phyloP scores from a whole-genome alignment of 2,113 vertebrate genomes.

The Nesoenas mayeri region DNA sequence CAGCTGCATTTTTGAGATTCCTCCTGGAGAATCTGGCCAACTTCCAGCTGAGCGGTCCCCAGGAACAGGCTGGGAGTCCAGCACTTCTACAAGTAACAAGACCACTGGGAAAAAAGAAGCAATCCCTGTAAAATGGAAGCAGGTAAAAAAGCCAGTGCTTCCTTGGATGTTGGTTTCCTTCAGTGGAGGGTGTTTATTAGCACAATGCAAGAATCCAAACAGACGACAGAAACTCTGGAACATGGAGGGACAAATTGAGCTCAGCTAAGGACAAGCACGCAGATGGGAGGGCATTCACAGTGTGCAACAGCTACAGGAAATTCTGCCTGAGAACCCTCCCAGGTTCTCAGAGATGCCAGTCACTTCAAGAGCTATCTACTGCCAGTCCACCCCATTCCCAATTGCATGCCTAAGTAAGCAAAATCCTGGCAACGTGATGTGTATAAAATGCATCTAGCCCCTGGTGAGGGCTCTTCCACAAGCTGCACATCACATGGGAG shows the following conservation, averaged over 20 bases:
- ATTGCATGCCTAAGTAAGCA: background rate
- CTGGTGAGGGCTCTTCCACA: background rate
- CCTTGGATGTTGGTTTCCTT: background rate
- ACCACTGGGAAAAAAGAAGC: background rate
- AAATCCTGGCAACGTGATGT: background rate
- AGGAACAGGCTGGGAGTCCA: conserved; percentile 66
- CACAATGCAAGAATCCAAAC: background rate
- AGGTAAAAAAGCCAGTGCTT: background rate
- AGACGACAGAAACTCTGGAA: background rate
- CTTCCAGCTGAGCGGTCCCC: conserved; percentile 76
- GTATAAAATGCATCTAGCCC: background rate
- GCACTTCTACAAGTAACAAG: conserved; percentile 44
- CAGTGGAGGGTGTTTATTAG: background rate
- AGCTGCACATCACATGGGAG: background rate
- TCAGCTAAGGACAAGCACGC: background rate
- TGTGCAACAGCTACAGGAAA: background rate
- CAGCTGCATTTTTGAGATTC: conserved; percentile 88
- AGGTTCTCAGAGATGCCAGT: background rate
- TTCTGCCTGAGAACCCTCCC: background rate
- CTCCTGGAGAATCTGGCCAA: conserved; percentile 74
- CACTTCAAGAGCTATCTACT: background rate
- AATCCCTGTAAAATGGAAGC: background rate
- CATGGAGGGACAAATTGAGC: background rate
- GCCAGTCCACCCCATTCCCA: background rate
- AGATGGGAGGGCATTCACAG: background rate